Conservation (phyloP, 2,113 vertebrate species). For the Crotalus helleri region DNA sequence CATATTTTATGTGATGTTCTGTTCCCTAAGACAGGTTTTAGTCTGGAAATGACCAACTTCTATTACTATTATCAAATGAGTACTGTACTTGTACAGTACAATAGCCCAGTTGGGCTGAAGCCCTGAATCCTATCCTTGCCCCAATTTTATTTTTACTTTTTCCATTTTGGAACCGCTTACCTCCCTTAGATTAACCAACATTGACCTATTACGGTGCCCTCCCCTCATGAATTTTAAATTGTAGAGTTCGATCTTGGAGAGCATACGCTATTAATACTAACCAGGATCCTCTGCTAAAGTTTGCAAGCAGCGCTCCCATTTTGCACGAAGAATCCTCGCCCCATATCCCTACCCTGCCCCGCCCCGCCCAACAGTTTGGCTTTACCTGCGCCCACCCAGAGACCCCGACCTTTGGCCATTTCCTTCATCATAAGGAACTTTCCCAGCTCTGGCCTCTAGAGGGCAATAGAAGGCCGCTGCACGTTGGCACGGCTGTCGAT, state of each 20-base stretch:
- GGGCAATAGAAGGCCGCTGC: neutral
- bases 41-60: no score
- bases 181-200: neutral
- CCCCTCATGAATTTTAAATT: neutral
- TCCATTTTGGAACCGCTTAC: neutral
- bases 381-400: neutral
- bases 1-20: no score
- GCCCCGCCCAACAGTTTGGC: no score
- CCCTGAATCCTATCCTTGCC: neutral
- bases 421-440: neutral
- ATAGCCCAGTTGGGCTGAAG: no score
- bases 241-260: neutral
- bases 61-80: no score
- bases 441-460: neutral
- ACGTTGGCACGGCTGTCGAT: neutral
- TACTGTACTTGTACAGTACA: no score
- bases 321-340: neutral
- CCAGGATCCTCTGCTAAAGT: neutral
- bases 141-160: neutral
- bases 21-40: no score
- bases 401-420: neutral
- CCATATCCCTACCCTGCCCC: no score
- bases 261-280: neutral
- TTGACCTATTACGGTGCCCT: no score
- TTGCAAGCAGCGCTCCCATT: neutral